phyloP scores from a whole-genome alignment of 2,888 invertebrate species.

The Orchesella flavescens region DNA sequence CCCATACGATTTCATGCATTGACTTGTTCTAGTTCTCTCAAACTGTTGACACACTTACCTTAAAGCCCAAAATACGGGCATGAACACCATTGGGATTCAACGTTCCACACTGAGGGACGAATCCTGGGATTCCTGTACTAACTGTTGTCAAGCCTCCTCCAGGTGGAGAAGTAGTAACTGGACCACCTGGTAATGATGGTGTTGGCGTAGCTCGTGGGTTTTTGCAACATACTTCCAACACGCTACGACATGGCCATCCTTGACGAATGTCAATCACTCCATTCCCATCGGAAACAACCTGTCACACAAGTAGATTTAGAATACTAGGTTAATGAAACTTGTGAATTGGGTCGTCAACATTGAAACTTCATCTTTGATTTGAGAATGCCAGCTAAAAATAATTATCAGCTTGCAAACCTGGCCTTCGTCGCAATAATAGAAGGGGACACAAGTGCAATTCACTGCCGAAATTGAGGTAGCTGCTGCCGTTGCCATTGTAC shows the following conservation, averaged over 20 bases:
- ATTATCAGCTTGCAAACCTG: slow-evolving; percentile 56
- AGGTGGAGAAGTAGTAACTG: slow-evolving; percentile 23
- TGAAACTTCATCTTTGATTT: neutral
- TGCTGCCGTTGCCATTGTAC: neutral
- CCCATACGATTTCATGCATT: neutral
- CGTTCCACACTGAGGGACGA: slow-evolving; percentile 68
- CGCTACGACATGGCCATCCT: slow-evolving; percentile 67
- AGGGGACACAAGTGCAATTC: slow-evolving; percentile 71
- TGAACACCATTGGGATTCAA: slow-evolving; percentile 71
- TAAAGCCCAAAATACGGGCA: slow-evolving; percentile 69
- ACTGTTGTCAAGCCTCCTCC: slow-evolving; percentile 21
- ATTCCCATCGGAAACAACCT: slow-evolving; percentile 65
- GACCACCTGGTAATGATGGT: slow-evolving; percentile 38
- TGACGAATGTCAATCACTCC: slow-evolving; percentile 66
- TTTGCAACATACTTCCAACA: slow-evolving; percentile 70
- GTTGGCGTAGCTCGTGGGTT: slow-evolving; percentile 55
- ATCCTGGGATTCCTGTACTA: slow-evolving; percentile 63
- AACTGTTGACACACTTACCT: slow-evolving; percentile 52
- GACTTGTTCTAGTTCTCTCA: neutral
- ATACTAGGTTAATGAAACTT: neutral
- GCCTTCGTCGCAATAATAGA: slow-evolving; percentile 70
- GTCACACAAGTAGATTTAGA: slow-evolving; percentile 7
- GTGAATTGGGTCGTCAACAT: neutral
- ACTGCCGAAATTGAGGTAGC: neutral
- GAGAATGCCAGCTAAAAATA: neutral